Evolutionary conservation across 2,797 vertebrate genomes (phyloP).

Genomic region (Danio kyathit): DNA sequence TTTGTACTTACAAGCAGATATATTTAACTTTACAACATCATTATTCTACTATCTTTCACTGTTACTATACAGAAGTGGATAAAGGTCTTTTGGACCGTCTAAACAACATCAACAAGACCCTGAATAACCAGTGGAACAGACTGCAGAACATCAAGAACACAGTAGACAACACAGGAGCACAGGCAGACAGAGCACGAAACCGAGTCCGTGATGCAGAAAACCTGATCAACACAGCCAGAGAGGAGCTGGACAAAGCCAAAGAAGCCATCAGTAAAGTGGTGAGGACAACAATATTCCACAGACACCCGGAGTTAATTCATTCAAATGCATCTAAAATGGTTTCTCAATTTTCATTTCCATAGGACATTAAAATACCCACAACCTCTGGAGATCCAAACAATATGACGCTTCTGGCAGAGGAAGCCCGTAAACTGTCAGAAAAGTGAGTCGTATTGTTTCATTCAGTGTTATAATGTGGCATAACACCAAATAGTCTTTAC

Average conservation of each 20-base stretch:
- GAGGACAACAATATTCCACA: constrained; percentile 59
- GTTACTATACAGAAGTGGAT: constrained; percentile 83
- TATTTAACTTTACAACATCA: background rate
- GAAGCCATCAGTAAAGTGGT: constrained; percentile 90
- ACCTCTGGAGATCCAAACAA: constrained; percentile 90
- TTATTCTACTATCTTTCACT: constrained; percentile 10
- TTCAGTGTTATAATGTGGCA: background rate
- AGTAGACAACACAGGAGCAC: constrained; percentile 82
- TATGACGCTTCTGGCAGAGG: constrained; percentile 96
- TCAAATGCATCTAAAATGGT: background rate
- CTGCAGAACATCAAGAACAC: constrained; percentile 91
- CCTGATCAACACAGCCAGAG: constrained; percentile 87
- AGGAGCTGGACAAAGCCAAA: constrained; percentile 91
- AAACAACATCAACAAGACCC: constrained; percentile 86
- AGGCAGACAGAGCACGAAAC: constrained; percentile 86
- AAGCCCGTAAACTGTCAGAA: constrained; percentile 90
- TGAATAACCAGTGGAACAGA: constrained; percentile 89
- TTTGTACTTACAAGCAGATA: background rate
- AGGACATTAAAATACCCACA: constrained; percentile 89
- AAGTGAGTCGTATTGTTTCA: constrained; percentile 77
- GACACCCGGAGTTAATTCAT: background rate
- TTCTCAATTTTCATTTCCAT: constrained; percentile 15
- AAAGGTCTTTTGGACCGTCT: constrained; percentile 90
- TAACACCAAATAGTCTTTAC: background rate
- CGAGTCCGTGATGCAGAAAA: constrained; percentile 84